These are phyloP conservation scores for Choreutis nemorana DNA, from an alignment of 2,888 invertebrate species.

Conservation along the genomic window DNA sequence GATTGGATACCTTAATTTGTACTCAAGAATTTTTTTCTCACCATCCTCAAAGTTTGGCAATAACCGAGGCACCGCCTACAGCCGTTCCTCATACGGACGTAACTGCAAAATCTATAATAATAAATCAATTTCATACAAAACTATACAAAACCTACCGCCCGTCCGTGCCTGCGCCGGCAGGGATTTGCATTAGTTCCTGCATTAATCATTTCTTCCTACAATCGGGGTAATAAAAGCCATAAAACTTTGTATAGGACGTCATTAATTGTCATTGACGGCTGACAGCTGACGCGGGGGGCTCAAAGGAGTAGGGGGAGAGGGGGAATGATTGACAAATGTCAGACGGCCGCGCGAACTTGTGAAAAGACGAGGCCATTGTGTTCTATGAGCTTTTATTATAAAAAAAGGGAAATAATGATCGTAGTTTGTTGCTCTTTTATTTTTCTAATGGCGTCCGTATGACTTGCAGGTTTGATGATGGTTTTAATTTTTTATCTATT, in stretches of 20 bases:
- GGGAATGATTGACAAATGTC: conserved; percentile 64
- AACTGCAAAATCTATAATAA: conserved; percentile 34
- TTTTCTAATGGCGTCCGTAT: conserved; percentile 24
- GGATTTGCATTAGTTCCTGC: conserved; percentile 65
- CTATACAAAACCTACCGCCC: conserved; percentile 34
- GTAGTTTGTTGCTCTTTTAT: conserved; percentile 20
- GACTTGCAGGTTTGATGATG: conserved; percentile 25
- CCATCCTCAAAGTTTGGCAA: too few relatives aligned
- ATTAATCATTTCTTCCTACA: conserved; percentile 59
- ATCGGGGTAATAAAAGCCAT: conserved; percentile 55
- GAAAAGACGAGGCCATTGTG: too few relatives aligned
- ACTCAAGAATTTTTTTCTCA: too few relatives aligned
- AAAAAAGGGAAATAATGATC: too few relatives aligned
- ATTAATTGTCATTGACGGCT: conserved; percentile 65
- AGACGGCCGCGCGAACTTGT: conserved; percentile 29
- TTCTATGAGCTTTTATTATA: too few relatives aligned
- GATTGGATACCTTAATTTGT: too few relatives aligned
- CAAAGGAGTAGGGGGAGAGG: too few relatives aligned
- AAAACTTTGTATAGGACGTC: conserved; percentile 56
- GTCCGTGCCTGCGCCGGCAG: conserved; percentile 39
- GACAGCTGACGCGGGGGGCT: conserved; percentile 31
- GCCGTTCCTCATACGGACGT: conserved; percentile 21
- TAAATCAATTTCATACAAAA: conserved; percentile 58
- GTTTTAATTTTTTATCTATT: too few relatives aligned
- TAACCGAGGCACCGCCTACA: conserved; percentile 4